phyloP scores from a whole-genome alignment of 2,888 invertebrate genomes.

The Hypolimnas misippus region DNA sequence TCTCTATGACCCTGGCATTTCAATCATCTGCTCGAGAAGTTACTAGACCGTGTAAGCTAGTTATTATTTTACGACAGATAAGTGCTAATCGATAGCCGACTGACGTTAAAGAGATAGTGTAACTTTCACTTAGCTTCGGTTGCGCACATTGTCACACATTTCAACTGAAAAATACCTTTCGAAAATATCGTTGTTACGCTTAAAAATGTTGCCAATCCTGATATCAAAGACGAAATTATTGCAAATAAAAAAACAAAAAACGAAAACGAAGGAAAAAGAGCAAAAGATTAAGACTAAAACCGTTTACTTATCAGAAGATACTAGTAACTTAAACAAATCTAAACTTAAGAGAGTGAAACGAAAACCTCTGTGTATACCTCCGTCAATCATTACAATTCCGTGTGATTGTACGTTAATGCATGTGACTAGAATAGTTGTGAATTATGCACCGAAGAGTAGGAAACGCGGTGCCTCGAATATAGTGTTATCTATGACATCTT shows the following conservation, averaged over 20 bases:
- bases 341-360: slow-evolving; percentile 56
- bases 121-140: slow-evolving; percentile 37
- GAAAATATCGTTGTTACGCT: not conserved
- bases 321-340: slow-evolving; percentile 43
- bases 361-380: slow-evolving; percentile 47
- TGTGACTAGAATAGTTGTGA: slow-evolving; percentile 67
- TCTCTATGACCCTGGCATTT: slow-evolving; percentile 25
- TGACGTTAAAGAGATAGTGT: slow-evolving; percentile 41
- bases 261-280: slow-evolving; percentile 40
- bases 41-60: slow-evolving; percentile 55
- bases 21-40: slow-evolving; percentile 48
- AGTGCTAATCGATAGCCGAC: slow-evolving; percentile 49
- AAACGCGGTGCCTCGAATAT: slow-evolving; percentile 67
- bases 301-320: slow-evolving; percentile 59
- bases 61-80: slow-evolving; percentile 48
- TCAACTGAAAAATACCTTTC: not conserved
- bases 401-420: slow-evolving; percentile 73
- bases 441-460: slow-evolving; percentile 64
- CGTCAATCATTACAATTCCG: slow-evolving; percentile 50
- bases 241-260: slow-evolving; percentile 58
- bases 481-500: slow-evolving; percentile 65
- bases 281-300: slow-evolving; percentile 52
- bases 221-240: slow-evolving; percentile 71
- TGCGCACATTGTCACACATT: slow-evolving; percentile 27
- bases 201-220: slow-evolving; percentile 68